These are phyloP conservation scores for Tenthredo scrophulariae DNA, from an alignment of 2,888 invertebrate species.

Conservation along the genomic window DNA sequence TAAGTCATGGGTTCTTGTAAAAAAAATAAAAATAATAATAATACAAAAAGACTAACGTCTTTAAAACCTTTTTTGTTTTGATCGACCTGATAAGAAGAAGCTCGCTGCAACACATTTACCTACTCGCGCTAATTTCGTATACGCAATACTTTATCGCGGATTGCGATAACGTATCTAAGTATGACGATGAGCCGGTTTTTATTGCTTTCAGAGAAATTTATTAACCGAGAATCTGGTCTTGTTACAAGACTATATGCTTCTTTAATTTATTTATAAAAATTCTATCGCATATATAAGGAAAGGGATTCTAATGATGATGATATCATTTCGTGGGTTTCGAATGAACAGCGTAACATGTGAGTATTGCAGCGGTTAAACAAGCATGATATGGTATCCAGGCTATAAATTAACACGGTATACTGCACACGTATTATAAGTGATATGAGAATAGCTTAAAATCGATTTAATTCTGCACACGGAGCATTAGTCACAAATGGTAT, in stretches of 20 bases:
- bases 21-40: neutral
- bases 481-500: conserved; percentile 39
- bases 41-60: neutral
- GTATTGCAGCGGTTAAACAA: neutral
- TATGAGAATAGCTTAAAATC: conserved; percentile 33
- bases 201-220: neutral
- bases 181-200: neutral
- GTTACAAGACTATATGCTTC: neutral
- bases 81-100: neutral
- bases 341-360: neutral
- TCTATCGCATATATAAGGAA: neutral
- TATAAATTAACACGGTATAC: conserved; percentile 23
- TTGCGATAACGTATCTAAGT: neutral
- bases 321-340: neutral
- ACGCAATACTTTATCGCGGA: conserved; percentile 10
- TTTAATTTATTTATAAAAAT: neutral
- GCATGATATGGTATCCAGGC: conserved; percentile 5
- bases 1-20: neutral
- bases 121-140: neutral
- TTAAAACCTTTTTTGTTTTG: conserved; percentile 9
- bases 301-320: too few relatives aligned
- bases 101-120: neutral
- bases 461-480: conserved; percentile 9
- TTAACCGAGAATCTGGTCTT: neutral
- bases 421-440: conserved; percentile 23